Evolutionary conservation across 2,113 vertebrate species (phyloP), one percentile per base, ranked within the genome.

Genomic region (Nasalis larvatus): DNA sequence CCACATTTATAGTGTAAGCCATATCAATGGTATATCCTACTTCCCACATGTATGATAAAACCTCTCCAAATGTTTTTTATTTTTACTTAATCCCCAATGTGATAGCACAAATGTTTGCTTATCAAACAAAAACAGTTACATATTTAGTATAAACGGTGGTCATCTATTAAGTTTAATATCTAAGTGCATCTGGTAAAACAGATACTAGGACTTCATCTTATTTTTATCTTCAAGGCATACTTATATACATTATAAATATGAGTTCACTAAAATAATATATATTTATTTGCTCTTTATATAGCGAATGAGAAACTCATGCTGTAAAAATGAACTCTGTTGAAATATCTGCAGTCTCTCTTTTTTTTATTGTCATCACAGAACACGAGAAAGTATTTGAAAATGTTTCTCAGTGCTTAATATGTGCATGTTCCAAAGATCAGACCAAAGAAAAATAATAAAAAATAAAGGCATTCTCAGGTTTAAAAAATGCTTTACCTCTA

Each of bases 141-240:
- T 68, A 94, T 95, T 91, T 84, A 93, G 56, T 18, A 76, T 74
- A 98, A 54, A 40, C 84, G 16, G 93, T 96, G 42, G 35, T 91
- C 45, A 21, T 84, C 42, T 58, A 73, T 69, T 60, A 96, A 83
- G 8, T 96, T 98, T 98, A 97, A 1, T 74, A 0, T 49, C 42
- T 98, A 98, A 98, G 93, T 98, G 69, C 96, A 98, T 97, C 54
- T 96, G 92, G 87, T 88, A 95, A 86, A 95, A 89, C 81, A 98
- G 83, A 97, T 97, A 95, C 84, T 91, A 97, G 63, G 98, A 86
- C 40, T 97, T 98, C 97, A 40, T 58, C 98, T 98, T 97, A 98
- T 97, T 91, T 98, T 98, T n/a, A 96, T 94, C 93, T 97, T 90
- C 93, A 97, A 96, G 68, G 85, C 96, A 95, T 96, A 98, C 98